A percentile compares a stretch with the other conserved stretches of the same genome.
Evolutionary conservation across 1,140 invertebrate genomes (phyloP).

Genomic region (Geopemphigus sp.): DNA sequence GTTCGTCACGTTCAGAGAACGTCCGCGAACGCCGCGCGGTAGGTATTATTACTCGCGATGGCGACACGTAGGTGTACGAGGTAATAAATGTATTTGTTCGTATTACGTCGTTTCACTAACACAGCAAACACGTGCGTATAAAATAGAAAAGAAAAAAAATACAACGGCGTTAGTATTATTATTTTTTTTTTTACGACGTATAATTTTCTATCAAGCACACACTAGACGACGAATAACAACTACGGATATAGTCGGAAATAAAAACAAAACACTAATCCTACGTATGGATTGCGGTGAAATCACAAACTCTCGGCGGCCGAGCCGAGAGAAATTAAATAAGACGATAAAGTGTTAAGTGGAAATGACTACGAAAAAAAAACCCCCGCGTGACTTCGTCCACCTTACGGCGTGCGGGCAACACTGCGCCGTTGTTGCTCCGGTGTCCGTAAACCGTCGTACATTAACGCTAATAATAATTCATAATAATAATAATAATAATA

Average conservation of each 20-base stretch:
- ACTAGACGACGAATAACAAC: constrained; percentile 25
- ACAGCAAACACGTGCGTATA: neutral
- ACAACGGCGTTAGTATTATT: neutral
- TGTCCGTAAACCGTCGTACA: too few species aligned
- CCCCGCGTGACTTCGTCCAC: too few species aligned
- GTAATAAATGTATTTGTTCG: too few species aligned
- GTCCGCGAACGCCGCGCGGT: too few species aligned
- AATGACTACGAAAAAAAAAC: constrained; percentile 32
- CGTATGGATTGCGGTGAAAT: constrained; percentile 18
- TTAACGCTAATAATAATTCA: neutral
- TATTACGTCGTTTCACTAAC: neutral
- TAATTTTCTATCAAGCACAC: constrained; percentile 35
- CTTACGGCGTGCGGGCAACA: neutral
- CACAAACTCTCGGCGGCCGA: neutral
- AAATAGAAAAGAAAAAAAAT: constrained; percentile 13
- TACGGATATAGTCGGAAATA: constrained; percentile 16
- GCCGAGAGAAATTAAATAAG: constrained; percentile 15
- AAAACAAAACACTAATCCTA: constrained; percentile 27
- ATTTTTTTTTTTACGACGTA: neutral
- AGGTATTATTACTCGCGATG: too few species aligned
- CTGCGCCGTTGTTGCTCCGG: neutral
- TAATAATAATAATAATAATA: constrained; percentile 32
- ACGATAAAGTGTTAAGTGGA: constrained; percentile 16
- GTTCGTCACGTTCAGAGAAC: too few species aligned
- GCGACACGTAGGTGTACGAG: too few species aligned